Evolutionary conservation across 2,888 invertebrate genomes (phyloP), one percentile per base, ranked within the genome.

Genomic region (Spisula solida): DNA sequence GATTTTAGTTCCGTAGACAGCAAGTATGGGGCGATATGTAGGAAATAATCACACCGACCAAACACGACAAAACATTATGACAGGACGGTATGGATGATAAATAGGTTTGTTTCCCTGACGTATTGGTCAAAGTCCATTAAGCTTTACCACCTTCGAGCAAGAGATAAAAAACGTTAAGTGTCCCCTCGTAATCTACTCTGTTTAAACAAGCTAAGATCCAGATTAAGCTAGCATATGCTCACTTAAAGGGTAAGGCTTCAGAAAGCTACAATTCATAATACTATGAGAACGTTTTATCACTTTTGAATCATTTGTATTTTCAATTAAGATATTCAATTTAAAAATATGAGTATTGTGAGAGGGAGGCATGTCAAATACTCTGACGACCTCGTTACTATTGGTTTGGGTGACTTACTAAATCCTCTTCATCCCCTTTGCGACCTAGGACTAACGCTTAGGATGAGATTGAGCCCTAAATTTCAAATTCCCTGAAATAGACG

Each of bases 1-100:
- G 88, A 55, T 86, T 85, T 66, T 56, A 85, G 88, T 88, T 90
- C 88, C 85, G 89, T 86, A 90, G 88, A 90, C 88, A 88, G 85
- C 79, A 47, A 80, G 47, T 81, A 70, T 87, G 85, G 84, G n/a
- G n/a, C 29, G 79, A 87, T 87, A 82, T 56, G 85, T 56, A 29
- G 34, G 85, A 56, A 84, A 90, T 87, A 89, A 82, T 79, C 79
- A 75, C 78, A 51, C 14, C 29, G 60, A n/a, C 86, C 56, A 88
- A 90, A 89, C 82, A 87, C 85, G 90, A 85, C 91, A 90, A 87
- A 89, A 88, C 88, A 88, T 90, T 91, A 90, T 91, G 91, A 91
- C 91, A 91, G 89, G 25, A 41, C 14, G 66, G 81, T 66, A 83
- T 70, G 81, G 10, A 80, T 91, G 91, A 91, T 89, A 89, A 91